phyloP scores from a whole-genome alignment of 1,140 invertebrate genomes.

The Drosophila cardini region DNA sequence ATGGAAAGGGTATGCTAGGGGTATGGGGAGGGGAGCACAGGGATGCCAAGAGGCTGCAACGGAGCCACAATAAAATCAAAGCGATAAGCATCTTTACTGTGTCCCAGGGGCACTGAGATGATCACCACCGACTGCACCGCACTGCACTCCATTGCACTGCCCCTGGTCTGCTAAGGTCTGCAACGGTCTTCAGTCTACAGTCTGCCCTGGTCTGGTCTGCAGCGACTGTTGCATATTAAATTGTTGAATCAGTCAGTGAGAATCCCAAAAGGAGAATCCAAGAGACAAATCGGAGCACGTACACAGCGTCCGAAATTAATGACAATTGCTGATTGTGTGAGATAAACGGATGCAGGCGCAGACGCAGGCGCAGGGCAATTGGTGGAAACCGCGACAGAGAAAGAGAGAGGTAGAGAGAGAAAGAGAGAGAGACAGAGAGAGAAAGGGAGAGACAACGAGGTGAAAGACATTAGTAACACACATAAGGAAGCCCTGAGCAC shows the following conservation, averaged over 20 bases:
- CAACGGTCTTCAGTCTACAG: background rate
- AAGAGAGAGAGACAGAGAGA: too few relatives aligned
- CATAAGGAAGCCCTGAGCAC: constrained; percentile 38
- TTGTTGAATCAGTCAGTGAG: constrained; percentile 76
- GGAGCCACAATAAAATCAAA: constrained; percentile 70
- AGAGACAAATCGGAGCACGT: constrained; percentile 79
- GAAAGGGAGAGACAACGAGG: background rate
- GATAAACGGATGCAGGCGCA: constrained; percentile 55
- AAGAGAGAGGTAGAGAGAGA: background rate
- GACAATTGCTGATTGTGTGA: constrained; percentile 82
- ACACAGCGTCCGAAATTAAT: constrained; percentile 82
- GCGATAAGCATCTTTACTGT: constrained; percentile 67
- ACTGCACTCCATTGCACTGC: too few relatives aligned
- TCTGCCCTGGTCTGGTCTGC: background rate
- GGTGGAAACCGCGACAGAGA: constrained; percentile 53
- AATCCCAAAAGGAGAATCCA: constrained; percentile 22
- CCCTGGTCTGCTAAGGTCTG: background rate
- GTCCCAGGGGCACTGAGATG: constrained; percentile 44
- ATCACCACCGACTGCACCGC: constrained; percentile 14
- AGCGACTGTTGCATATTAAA: constrained; percentile 70
- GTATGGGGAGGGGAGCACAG: constrained; percentile 29
- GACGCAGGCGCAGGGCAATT: constrained; percentile 40
- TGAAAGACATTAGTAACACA: constrained; percentile 48
- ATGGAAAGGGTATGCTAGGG: constrained; percentile 29
- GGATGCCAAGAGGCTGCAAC: constrained; percentile 39